These are phyloP conservation scores for Plodia interpunctella DNA, from an alignment of 1,140 invertebrate genomes.

Conservation along the genomic window DNA sequence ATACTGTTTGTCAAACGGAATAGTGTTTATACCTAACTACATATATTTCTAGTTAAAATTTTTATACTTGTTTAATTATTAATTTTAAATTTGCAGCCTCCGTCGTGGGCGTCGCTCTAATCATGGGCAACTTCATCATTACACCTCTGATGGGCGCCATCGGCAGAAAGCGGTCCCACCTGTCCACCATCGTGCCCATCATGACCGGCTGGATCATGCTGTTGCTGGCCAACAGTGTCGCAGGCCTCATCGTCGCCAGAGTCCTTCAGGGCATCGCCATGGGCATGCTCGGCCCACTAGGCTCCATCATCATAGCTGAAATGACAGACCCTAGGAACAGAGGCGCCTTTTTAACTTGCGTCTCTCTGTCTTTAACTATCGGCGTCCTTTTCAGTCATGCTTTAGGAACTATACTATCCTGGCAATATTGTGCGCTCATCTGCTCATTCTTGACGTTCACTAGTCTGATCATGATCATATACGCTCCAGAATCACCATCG, in stretches of 20 bases:
- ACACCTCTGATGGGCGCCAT: constrained; percentile 50
- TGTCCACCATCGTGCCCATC: constrained; percentile 48
- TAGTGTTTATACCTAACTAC: too few species aligned
- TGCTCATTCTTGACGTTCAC: constrained; percentile 61
- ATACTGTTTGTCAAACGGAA: too few species aligned
- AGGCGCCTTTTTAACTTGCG: constrained; percentile 58
- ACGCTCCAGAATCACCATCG: constrained; percentile 57
- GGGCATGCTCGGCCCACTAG: constrained; percentile 63
- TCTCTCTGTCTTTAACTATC: constrained; percentile 58
- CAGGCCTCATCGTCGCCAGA: constrained; percentile 48
- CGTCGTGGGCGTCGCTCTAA: constrained; percentile 62
- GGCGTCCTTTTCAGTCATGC: constrained; percentile 55
- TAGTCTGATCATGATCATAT: constrained; percentile 53
- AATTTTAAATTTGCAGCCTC: constrained; percentile 45
- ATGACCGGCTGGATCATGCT: constrained; percentile 57
- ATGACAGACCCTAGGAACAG: constrained; percentile 65
- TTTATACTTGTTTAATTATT: neutral
- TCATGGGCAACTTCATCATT: constrained; percentile 60
- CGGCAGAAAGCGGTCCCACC: constrained; percentile 55
- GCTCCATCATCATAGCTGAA: constrained; percentile 69
- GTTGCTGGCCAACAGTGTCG: constrained; percentile 47
- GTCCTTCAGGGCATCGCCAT: constrained; percentile 64
- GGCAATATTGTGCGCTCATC: constrained; percentile 57
- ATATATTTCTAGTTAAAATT: too few species aligned
- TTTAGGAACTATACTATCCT: constrained; percentile 50